Evolutionary conservation across 2,797 vertebrate genomes (phyloP).

Genomic region (Notamacropus eugenii): DNA sequence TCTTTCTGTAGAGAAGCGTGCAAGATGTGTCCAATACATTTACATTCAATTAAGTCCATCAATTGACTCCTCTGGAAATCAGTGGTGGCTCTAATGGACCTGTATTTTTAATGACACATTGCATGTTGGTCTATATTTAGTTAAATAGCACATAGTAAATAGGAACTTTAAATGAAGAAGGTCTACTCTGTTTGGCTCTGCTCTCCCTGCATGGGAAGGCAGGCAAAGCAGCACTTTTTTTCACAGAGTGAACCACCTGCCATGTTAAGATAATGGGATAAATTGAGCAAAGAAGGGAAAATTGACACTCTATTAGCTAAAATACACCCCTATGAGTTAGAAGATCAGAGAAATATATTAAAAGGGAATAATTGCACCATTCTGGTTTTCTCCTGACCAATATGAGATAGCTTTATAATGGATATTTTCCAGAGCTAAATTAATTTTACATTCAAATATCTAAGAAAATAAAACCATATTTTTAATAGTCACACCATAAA

Average conservation of each 20-base stretch:
- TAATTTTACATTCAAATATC: constrained; percentile 30
- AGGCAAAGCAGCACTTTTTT: constrained; percentile 34
- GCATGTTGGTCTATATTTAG: too few species aligned
- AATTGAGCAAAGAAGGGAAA: constrained; percentile 55
- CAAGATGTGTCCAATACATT: too few species aligned
- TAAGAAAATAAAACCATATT: constrained; percentile 7
- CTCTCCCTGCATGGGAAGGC: neutral
- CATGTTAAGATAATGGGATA: constrained; percentile 35
- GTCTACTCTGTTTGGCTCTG: too few species aligned
- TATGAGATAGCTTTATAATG: neutral
- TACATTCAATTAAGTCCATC: too few species aligned
- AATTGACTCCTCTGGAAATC: too few species aligned
- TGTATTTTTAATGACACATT: too few species aligned
- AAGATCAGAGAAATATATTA: constrained; percentile 19
- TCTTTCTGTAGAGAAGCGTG: too few species aligned
- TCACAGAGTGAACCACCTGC: constrained; percentile 29
- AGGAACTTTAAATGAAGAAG: too few species aligned
- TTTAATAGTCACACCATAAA: neutral
- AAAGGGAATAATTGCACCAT: constrained; percentile 17
- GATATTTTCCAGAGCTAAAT: too few species aligned
- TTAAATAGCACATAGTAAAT: too few species aligned
- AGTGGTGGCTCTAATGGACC: too few species aligned
- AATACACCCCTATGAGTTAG: constrained; percentile 36
- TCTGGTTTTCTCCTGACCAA: neutral
- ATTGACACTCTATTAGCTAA: constrained; percentile 39